Conservation (phyloP, 2,888 invertebrate genomes). For the Tetramorium bicarinatum region DNA sequence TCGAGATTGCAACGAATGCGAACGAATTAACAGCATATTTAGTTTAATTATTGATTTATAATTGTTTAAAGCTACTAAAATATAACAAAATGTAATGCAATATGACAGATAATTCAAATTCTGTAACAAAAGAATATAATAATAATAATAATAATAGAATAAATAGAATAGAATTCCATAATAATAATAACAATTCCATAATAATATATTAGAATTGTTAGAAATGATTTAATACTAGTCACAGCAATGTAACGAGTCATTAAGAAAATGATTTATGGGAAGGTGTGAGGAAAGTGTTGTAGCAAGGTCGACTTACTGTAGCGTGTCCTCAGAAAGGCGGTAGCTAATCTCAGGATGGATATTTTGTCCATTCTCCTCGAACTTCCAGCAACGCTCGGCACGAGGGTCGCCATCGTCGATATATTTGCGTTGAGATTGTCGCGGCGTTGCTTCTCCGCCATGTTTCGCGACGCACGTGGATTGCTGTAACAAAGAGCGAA, state of each 20-base stretch:
- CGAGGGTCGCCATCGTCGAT: slow-evolving; percentile 92
- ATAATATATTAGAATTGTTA: neutral
- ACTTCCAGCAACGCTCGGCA: slow-evolving; percentile 94
- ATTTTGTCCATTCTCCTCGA: slow-evolving; percentile 96
- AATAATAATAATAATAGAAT: no score
- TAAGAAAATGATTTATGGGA: neutral
- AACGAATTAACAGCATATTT: neutral
- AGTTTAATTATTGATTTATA: neutral
- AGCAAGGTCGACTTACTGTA: slow-evolving; percentile 88
- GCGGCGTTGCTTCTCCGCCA: slow-evolving; percentile 96
- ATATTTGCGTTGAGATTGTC: slow-evolving; percentile 96
- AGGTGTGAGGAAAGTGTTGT: neutral
- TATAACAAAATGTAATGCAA: neutral
- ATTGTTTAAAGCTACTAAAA: neutral
- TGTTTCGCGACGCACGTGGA: slow-evolving; percentile 94
- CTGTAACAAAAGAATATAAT: neutral
- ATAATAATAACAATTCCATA: neutral
- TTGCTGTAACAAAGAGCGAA: slow-evolving; percentile 87
- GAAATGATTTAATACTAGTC: neutral
- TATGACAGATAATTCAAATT: neutral
- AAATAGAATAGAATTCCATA: neutral
- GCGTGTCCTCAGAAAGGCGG: slow-evolving; percentile 94
- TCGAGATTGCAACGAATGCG: neutral
- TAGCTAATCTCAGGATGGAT: slow-evolving; percentile 94
- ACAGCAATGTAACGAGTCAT: neutral